Evolutionary conservation across 2,797 vertebrate species (phyloP).

Genomic region (Cyclura pinguis): DNA sequence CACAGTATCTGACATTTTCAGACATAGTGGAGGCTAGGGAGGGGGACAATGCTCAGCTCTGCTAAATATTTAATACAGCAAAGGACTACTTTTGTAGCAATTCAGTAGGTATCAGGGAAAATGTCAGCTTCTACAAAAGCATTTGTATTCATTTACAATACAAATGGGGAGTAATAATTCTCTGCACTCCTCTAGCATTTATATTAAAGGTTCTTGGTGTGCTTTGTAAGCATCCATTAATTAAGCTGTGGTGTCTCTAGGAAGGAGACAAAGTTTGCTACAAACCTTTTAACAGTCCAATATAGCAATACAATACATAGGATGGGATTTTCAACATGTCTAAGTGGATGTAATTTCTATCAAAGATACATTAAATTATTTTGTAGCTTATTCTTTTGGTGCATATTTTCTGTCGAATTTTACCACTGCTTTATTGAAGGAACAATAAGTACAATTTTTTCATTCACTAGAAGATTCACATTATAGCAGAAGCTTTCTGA

Average conservation of each 20-base stretch:
- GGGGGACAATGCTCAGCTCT: background rate
- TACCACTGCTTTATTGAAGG: constrained; percentile 18
- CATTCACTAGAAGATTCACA: constrained; percentile 16
- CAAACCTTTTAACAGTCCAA: background rate
- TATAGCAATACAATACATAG: background rate
- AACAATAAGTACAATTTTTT: constrained; percentile 24
- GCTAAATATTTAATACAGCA: constrained; percentile 48
- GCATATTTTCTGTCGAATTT: constrained; percentile 13
- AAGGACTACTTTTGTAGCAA: constrained; percentile 6
- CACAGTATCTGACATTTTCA: constrained; percentile 22
- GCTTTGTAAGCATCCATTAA: constrained; percentile 25
- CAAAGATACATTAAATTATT: constrained; percentile 22
- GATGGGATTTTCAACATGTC: constrained; percentile 28
- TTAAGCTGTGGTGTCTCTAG: background rate
- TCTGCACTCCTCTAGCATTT: constrained; percentile 13
- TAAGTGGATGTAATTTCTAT: constrained; percentile 24
- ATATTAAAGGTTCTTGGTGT: constrained; percentile 30
- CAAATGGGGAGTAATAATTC: background rate
- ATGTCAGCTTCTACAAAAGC: constrained; percentile 43
- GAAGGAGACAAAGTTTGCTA: constrained; percentile 11
- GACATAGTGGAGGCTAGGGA: background rate
- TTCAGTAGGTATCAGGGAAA: constrained; percentile 22
- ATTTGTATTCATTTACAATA: constrained; percentile 44
- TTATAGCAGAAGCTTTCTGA: constrained; percentile 12
- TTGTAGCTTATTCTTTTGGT: background rate